These are phyloP conservation scores for Chelonus insularis DNA, from an alignment of 1,140 invertebrate species.

Conservation along the genomic window DNA sequence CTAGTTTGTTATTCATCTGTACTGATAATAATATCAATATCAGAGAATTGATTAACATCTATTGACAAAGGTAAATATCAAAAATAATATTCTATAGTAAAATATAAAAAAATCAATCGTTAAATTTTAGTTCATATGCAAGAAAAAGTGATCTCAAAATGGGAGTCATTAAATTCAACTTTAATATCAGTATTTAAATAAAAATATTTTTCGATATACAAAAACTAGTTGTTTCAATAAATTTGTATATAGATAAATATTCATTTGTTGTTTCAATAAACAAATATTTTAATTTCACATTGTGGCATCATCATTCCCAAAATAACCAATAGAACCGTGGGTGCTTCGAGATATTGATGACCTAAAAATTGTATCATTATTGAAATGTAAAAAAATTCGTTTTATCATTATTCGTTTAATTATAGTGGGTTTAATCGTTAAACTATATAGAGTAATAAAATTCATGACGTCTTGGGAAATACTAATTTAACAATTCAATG, in stretches of 20 bases:
- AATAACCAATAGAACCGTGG: conserved; percentile 30
- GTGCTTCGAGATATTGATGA: conserved; percentile 25
- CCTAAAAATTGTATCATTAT: conserved; percentile 24
- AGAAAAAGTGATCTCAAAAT: conserved; percentile 6
- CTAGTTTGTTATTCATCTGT: not conserved
- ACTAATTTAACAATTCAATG: conserved; percentile 8
- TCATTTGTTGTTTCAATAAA: not conserved
- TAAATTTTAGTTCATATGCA: not conserved
- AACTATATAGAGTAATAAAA: no score
- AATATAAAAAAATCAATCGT: conserved; percentile 7
- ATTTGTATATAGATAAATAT: conserved; percentile 22
- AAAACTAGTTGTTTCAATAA: not conserved
- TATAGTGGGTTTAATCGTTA: no score
- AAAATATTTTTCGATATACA: conserved; percentile 8
- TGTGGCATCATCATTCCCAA: conserved; percentile 28
- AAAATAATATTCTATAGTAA: not conserved
- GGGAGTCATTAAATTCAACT: conserved; percentile 13
- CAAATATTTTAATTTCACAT: conserved; percentile 14
- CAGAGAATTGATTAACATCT: not conserved
- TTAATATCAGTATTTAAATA: conserved; percentile 7
- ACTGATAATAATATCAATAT: conserved; percentile 5
- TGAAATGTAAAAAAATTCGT: conserved; percentile 10
- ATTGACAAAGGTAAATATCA: conserved; percentile 17
- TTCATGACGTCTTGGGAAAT: conserved; percentile 5
- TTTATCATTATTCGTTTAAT: not conserved